A percentile compares a stretch with the other conserved stretches of the same genome.
phyloP scores from a whole-genome alignment of 2,888 invertebrate genomes.

The Microctonus brassicae region DNA sequence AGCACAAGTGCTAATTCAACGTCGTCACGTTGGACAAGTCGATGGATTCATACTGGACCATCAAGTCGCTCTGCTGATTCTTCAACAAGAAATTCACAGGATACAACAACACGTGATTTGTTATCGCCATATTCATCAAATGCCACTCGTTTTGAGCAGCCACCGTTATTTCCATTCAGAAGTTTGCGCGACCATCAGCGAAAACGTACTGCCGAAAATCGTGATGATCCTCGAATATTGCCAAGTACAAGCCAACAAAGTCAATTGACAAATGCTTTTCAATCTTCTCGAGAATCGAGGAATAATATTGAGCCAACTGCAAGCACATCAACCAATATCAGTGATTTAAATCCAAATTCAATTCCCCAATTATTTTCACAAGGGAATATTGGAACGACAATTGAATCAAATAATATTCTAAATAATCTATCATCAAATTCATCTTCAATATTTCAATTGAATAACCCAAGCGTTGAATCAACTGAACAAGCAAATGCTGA shows the following conservation, averaged over 20 bases:
- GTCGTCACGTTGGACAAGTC: constrained; percentile 54
- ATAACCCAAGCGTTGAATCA: background rate
- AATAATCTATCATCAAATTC: background rate
- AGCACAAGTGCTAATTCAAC: constrained; percentile 41
- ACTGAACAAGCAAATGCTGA: background rate
- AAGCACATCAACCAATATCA: background rate
- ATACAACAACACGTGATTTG: constrained; percentile 40
- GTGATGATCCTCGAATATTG: background rate
- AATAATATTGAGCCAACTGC: background rate
- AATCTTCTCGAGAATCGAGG: background rate
- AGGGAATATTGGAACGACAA: background rate
- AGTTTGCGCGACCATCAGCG: constrained; percentile 56
- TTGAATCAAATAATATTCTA: background rate
- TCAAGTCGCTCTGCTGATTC: constrained; percentile 42
- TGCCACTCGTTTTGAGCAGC: constrained; percentile 56
- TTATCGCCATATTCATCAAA: constrained; percentile 57
- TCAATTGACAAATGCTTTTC: background rate
- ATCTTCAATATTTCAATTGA: background rate
- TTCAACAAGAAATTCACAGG: constrained; percentile 11
- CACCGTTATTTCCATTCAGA: constrained; percentile 58
- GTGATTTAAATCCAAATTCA: background rate
- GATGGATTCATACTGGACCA: constrained; percentile 60
- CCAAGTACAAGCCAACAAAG: background rate
- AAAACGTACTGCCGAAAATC: constrained; percentile 6
- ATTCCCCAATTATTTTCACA: background rate